Evolutionary conservation across 2,888 invertebrate genomes (phyloP), one percentile per base, ranked within the genome.

Genomic region (Polylopha cassiicola): DNA sequence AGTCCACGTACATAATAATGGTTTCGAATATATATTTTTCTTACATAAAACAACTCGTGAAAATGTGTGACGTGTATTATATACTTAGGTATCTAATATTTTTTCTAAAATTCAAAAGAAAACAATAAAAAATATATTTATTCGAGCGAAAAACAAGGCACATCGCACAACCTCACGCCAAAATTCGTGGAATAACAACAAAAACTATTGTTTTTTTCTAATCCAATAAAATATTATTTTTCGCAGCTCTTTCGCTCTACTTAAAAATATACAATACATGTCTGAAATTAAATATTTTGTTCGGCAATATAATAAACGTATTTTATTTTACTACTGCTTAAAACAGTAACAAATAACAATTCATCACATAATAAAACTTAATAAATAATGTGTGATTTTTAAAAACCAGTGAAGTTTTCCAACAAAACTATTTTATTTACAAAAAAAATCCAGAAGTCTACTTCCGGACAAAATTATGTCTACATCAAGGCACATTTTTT

Each of bases 371-470:
- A 73, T 71, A 65, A 73, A 71, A 72, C 68, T 62, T 41, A 46
- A 43, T 37, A 66, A 50, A 58, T 43, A 39, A 56, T 53, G 55
- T 46, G 73, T 73, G 73, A 62, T 53, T 50, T 53, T 44, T 59
- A 61, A 70, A n/a, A 77, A 77, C 72, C 67, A 76, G 74, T 76
- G 76, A 67, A 58, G 54, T 55, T 60, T 61, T 60, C 58, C 52
- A 61, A 62, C 57, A 58, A 62, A 29, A 41, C 33, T 48, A 49
- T 55, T 51, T 49, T 61, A 56, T 52, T 54, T 50, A 63, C 46
- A 58, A 32, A 45, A 47, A 52, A 52, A 39, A 31, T 29, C 49
- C 50, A 42, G 51, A 55, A 49, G n/a, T n/a, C n/a, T n/a, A 47
- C 46, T 44, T 48, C 33, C 55, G 22, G 30, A 37, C 41, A 45